A percentile compares a stretch with the other conserved stretches of the same genome.
phyloP scores from a whole-genome alignment of 2,888 invertebrate species.

The Lottia gigantea region DNA sequence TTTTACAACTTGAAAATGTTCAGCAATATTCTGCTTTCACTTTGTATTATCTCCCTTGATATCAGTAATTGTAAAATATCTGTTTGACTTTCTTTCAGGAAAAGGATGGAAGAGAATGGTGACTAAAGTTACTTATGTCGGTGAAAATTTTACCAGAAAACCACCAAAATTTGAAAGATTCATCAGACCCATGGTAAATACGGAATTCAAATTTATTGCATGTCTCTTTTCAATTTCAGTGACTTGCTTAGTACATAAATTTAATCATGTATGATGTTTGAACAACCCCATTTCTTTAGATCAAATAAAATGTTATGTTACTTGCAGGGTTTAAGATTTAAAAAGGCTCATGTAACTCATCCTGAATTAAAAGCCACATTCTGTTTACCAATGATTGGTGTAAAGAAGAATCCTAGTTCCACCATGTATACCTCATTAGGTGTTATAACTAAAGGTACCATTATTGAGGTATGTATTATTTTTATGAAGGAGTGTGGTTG shows the following conservation, averaged over 20 bases:
- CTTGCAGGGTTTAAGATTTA: slow-evolving; percentile 82
- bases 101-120: slow-evolving; percentile 99
- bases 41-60: too few relatives aligned
- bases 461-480: slow-evolving; percentile 79
- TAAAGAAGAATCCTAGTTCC: slow-evolving; percentile 98
- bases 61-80: too few relatives aligned
- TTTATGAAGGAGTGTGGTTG: too few relatives aligned
- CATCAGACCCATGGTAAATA: slow-evolving; percentile 88
- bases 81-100: slow-evolving; percentile 48
- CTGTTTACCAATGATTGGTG: slow-evolving; percentile 95
- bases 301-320: slow-evolving; percentile 16
- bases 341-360: slow-evolving; percentile 98
- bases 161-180: slow-evolving; percentile 99
- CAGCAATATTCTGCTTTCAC: too few relatives aligned
- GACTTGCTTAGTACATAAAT: too few relatives aligned
- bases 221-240: too few relatives aligned
- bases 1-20: too few relatives aligned
- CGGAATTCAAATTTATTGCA: too few relatives aligned
- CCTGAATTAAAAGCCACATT: slow-evolving; percentile 99
- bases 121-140: slow-evolving; percentile 97
- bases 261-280: too few relatives aligned
- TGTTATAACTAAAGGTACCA: slow-evolving; percentile 98
- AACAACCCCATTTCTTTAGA: too few relatives aligned
- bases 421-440: slow-evolving; percentile 96
- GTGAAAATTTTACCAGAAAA: slow-evolving; percentile 97